These are phyloP conservation scores for Moxostoma hubbsi DNA, from an alignment of 2,797 vertebrate species.

Conservation along the genomic window DNA sequence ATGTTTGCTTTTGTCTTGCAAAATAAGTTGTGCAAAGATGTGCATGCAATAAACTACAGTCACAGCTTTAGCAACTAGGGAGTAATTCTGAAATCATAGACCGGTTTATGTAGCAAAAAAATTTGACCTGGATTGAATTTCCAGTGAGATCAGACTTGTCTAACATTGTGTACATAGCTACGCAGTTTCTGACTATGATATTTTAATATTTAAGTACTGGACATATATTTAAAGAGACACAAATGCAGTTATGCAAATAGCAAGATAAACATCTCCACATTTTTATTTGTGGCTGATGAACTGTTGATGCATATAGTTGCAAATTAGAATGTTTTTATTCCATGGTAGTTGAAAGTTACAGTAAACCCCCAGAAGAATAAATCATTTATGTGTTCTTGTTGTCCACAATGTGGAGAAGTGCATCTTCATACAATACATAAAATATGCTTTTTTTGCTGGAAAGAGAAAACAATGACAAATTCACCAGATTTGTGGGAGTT, in stretches of 20 bases:
- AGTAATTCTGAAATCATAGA: too few relatives aligned
- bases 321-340: background rate
- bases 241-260: background rate
- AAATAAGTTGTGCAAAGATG: too few relatives aligned
- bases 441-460: constrained; percentile 29
- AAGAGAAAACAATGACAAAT: constrained; percentile 33
- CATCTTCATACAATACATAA: background rate
- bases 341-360: background rate
- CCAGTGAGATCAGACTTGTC: too few relatives aligned
- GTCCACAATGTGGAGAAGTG: background rate
- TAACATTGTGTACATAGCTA: too few relatives aligned
- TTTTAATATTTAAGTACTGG: too few relatives aligned
- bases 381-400: background rate
- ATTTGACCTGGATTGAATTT: too few relatives aligned
- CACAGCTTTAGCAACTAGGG: too few relatives aligned
- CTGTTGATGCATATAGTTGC: background rate
- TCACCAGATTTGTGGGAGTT: constrained; percentile 51
- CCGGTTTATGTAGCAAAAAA: too few relatives aligned
- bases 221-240: too few relatives aligned
- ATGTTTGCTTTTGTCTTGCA: too few relatives aligned
- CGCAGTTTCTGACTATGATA: too few relatives aligned
- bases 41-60: too few relatives aligned
- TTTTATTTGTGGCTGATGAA: background rate
- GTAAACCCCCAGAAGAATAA: background rate
- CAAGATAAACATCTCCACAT: background rate